Conservation (phyloP, 2,113 vertebrate species). For the Chamaea fasciata region DNA sequence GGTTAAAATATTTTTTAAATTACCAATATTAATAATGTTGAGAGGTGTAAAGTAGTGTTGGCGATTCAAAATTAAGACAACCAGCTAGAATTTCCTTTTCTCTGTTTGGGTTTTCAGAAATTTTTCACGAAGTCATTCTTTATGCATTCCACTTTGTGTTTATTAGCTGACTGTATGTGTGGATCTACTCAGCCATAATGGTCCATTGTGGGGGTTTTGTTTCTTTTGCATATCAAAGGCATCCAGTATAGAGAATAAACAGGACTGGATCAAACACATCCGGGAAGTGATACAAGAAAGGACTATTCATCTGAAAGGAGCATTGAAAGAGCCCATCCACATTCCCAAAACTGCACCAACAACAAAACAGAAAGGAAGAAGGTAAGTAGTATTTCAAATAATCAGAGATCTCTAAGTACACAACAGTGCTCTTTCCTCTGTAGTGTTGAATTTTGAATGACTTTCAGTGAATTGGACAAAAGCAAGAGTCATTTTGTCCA, state of each 20-base stretch:
- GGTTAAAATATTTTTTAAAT: not conserved
- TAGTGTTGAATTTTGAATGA: not conserved
- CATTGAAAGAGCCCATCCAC: constrained; percentile 96
- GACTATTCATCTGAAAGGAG: constrained; percentile 95
- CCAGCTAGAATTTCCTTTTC: not conserved
- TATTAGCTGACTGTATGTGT: not conserved
- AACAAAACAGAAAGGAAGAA: constrained; percentile 89
- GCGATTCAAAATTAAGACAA: not conserved
- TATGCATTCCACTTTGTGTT: not conserved
- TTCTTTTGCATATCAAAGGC: constrained; percentile 75
- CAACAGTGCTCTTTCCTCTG: not conserved
- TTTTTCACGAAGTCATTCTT: not conserved
- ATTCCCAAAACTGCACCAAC: constrained; percentile 90
- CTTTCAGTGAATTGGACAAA: not conserved
- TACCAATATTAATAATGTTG: not conserved
- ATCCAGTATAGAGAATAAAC: constrained; percentile 98
- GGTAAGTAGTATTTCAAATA: constrained; percentile 68
- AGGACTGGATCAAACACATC: constrained; percentile 99
- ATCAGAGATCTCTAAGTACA: not conserved
- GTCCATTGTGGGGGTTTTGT: not conserved
- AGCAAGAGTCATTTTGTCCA: not conserved
- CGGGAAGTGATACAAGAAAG: constrained; percentile 97
- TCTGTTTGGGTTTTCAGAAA: not conserved
- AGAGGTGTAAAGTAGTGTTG: not conserved
- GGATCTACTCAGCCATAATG: not conserved